These are phyloP conservation scores for Drosophila mettleri DNA, from an alignment of 2,888 invertebrate species.

Conservation along the genomic window DNA sequence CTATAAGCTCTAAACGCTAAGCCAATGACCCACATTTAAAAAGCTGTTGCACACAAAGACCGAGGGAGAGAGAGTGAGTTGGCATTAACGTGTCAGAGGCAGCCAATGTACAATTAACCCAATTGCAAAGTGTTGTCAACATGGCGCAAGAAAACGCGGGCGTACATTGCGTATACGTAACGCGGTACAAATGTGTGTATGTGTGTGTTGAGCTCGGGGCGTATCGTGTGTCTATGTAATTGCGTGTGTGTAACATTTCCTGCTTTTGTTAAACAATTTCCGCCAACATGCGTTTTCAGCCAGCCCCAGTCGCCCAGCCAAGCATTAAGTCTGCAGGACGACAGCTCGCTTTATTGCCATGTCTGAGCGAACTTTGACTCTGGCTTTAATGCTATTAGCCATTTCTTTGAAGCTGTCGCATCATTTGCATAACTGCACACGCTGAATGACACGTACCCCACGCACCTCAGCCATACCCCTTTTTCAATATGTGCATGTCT, in stretches of 20 bases:
- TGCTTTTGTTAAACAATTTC: slow-evolving; percentile 76
- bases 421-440: slow-evolving; percentile 51
- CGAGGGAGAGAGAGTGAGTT: background rate
- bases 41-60: slow-evolving; percentile 8
- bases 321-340: slow-evolving; percentile 35
- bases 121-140: slow-evolving; percentile 79
- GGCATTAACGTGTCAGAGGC: slow-evolving; percentile 45
- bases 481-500: slow-evolving; percentile 31
- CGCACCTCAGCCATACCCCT: background rate
- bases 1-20: slow-evolving; percentile 1
- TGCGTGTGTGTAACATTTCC: slow-evolving; percentile 61
- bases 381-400: slow-evolving; percentile 15
- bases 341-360: slow-evolving; percentile 28
- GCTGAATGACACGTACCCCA: background rate
- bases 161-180: slow-evolving; percentile 67
- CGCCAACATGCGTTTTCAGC: slow-evolving; percentile 48
- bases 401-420: slow-evolving; percentile 48
- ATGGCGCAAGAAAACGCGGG: slow-evolving; percentile 49
- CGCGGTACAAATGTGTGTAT: background rate
- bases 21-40: slow-evolving; percentile 69
- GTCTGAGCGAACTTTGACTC: slow-evolving; percentile 6
- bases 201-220: background rate
- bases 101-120: slow-evolving; percentile 77
- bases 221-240: slow-evolving; percentile 41
- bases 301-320: slow-evolving; percentile 13